Base-by-base conservation (phyloP, 2,113 vertebrate genomes). In the Ameiurus melas region DNA sequence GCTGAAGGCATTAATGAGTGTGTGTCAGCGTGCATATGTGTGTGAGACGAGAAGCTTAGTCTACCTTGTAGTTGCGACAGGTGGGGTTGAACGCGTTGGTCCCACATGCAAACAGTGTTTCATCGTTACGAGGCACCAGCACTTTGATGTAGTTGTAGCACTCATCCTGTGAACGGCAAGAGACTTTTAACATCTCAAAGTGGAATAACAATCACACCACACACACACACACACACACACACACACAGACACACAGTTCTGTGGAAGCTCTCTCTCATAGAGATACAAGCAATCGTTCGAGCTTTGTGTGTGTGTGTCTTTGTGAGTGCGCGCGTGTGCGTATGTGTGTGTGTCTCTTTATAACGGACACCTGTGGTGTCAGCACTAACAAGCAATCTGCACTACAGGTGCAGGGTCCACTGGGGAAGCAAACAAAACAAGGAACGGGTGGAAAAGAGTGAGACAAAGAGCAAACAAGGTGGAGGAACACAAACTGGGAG, bases 141-240 rank as follows among this genome's bases (percentile, higher is more conserved):
- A 99, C 98, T 77, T 97, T 97, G 90, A 99, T 98, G 91, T 98
- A 98, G 93, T 99, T 99, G 96, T 98, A 97, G 91, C 98, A 98
- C 92, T 98, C 97, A 0, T 97, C 97, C 98, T 98, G 94, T 89
- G 36, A 73, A 90, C 90, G 55, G 64, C 66, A 89, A 90, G 90
- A 81, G 75, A 57, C 87, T 82, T 88, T 93, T 90, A 93, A 0
- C 36, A 77, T 81, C 79, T 43, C 53, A 73, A 78, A 83, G 27
- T 14, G 58, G 84, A 27, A 73, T 86, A 60, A 88, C 77, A 66
- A 82, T 83, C 58, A 85, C 17, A 62, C 85, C 68, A 89, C 25
- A 64, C 83, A 87, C 75, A 85, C 58, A 85, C 17, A 62, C 85
- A 87, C 68, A 89, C 25, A 64, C 83, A 87, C 75, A 86, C 20